phyloP scores from a whole-genome alignment of 2,113 vertebrate species.

The Gadus chalcogrammus region DNA sequence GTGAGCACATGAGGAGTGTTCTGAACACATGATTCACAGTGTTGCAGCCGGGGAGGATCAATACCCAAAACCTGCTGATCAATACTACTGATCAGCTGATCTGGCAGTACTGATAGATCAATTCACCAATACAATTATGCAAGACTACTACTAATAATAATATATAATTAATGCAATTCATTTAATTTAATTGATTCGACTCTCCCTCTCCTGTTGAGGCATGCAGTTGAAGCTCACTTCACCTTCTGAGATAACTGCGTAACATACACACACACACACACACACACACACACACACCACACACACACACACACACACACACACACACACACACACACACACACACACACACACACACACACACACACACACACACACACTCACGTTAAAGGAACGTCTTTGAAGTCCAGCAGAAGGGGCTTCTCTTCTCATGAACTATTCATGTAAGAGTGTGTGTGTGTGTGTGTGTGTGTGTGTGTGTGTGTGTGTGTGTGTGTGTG shows the following conservation, averaged over 20 bases:
- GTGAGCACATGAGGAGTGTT: no score
- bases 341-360: constrained; percentile 31
- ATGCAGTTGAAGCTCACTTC: not conserved
- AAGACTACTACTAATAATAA: no score
- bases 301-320: constrained; percentile 10
- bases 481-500: constrained; percentile 14
- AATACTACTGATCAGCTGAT: no score
- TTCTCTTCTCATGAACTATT: constrained; percentile 65
- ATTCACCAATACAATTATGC: no score
- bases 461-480: constrained; percentile 32
- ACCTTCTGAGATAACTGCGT: not conserved
- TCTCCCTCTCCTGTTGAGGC: not conserved
- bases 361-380: constrained; percentile 31
- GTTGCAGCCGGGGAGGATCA: no score
- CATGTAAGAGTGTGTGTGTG: constrained; percentile 39
- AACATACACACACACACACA: not conserved
- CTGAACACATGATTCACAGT: no score
- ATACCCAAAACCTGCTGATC: no score
- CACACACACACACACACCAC: no score
- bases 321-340: not conserved
- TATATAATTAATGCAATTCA: no score
- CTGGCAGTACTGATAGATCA: no score
- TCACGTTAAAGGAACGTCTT: constrained; percentile 39
- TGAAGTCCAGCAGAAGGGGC: constrained; percentile 58
- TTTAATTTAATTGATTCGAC: no score